phyloP scores from a whole-genome alignment of 1,140 invertebrate species.

The Armadillidium nasatum region DNA sequence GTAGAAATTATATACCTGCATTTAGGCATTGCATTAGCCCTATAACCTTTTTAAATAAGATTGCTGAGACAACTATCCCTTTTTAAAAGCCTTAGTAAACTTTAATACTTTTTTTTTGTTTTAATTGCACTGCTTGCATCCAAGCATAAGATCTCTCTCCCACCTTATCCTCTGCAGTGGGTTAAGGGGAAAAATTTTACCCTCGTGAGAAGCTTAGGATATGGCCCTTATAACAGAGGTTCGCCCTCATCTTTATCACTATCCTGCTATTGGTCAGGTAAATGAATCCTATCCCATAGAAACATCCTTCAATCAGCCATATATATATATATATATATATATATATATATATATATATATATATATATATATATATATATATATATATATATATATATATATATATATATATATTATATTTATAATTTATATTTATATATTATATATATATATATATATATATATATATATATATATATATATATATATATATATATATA shows the following conservation, averaged over 20 bases:
- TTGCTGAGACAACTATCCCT: background rate
- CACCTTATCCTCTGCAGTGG: background rate
- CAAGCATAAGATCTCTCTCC: background rate
- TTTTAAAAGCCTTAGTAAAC: background rate
- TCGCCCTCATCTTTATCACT: background rate
- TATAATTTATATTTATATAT: too few species aligned
- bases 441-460: too few species aligned
- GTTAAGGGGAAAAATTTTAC: background rate
- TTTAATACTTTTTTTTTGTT: background rate
- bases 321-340: background rate
- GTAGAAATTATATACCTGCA: background rate
- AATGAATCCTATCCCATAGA: background rate
- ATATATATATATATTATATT: background rate
- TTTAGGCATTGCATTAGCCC: background rate
- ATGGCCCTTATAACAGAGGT: conserved; percentile 7
- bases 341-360: conserved; percentile 6
- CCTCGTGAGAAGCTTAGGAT: background rate
- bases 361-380: conserved; percentile 6
- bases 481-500: too few species aligned
- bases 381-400: background rate
- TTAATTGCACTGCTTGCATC: background rate
- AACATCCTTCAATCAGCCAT: background rate
- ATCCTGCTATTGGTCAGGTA: background rate
- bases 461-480: too few species aligned
- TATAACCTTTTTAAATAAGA: background rate